Evolutionary conservation across 2,888 invertebrate species (phyloP).

Genomic region (Endomychus coccineus): DNA sequence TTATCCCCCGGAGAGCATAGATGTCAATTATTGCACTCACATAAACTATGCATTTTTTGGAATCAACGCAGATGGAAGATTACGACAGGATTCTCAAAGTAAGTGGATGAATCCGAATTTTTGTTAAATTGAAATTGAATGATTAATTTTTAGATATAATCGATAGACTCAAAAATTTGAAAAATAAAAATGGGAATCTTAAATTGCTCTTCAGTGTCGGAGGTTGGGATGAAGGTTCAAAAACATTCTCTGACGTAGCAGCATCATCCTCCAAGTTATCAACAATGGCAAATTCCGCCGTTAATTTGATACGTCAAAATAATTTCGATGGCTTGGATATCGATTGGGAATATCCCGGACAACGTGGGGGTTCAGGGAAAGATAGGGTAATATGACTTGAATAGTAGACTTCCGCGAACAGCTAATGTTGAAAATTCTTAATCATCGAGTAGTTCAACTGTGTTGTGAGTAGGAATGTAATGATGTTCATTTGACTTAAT

Average conservation of each 20-base stretch:
- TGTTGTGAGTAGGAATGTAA: no score
- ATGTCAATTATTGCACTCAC: slow-evolving; percentile 66
- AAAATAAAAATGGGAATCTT: slow-evolving; percentile 45
- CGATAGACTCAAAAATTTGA: slow-evolving; percentile 49
- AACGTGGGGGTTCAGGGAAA: slow-evolving; percentile 45
- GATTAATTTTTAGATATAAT: slow-evolving; percentile 44
- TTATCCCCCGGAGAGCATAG: slow-evolving; percentile 58
- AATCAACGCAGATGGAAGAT: slow-evolving; percentile 46
- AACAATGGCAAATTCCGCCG: slow-evolving; percentile 51
- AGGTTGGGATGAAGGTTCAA: slow-evolving; percentile 57
- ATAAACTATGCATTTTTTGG: slow-evolving; percentile 68
- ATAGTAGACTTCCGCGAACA: no score
- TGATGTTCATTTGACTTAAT: no score
- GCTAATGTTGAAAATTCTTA: no score
- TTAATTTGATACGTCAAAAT: slow-evolving; percentile 47
- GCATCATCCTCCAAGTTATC: slow-evolving; percentile 42
- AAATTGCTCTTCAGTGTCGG: slow-evolving; percentile 60
- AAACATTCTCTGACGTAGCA: slow-evolving; percentile 40
- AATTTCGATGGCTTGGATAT: slow-evolving; percentile 65
- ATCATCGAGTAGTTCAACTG: no score
- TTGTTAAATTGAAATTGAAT: background rate
- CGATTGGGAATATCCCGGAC: slow-evolving; percentile 66
- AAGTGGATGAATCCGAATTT: background rate
- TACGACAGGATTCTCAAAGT: no score
- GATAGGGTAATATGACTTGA: slow-evolving; percentile 9